Evolutionary conservation across 2,888 invertebrate genomes (phyloP).

Genomic region (Ditula angustiorana): DNA sequence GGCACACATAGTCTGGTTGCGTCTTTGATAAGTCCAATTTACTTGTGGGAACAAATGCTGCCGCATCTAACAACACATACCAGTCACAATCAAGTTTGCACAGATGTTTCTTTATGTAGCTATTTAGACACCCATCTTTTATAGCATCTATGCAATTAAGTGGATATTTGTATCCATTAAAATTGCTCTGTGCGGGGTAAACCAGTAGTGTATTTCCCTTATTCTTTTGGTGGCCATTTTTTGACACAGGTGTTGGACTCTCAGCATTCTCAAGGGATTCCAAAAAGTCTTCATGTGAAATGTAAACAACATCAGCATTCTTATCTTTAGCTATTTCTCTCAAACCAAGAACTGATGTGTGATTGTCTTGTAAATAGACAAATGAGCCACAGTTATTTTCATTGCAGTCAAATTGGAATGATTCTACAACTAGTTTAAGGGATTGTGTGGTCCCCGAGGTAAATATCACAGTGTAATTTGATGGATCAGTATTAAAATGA

Average conservation of each 20-base stretch:
- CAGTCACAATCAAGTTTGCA: constrained; percentile 81
- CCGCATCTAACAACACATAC: constrained; percentile 95
- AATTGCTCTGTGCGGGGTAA: constrained; percentile 97
- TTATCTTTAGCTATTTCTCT: constrained; percentile 89
- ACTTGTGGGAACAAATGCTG: constrained; percentile 92
- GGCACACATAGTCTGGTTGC: constrained; percentile 94
- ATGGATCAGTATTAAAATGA: constrained; percentile 92
- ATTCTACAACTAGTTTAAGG: constrained; percentile 93
- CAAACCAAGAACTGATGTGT: constrained; percentile 98
- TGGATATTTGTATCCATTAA: constrained; percentile 96
- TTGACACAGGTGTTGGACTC: constrained; percentile 1
- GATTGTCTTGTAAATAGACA: constrained; percentile 94
- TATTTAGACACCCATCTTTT: constrained; percentile 85
- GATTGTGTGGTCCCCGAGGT: constrained; percentile 97
- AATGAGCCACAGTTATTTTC: constrained; percentile 86
- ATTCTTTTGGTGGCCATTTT: constrained; percentile 53
- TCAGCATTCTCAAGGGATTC: constrained; percentile 55
- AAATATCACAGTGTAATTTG: constrained; percentile 95
- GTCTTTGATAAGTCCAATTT: constrained; percentile 89
- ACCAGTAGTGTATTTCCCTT: constrained; percentile 87
- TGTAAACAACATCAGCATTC: constrained; percentile 82
- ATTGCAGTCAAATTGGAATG: constrained; percentile 87
- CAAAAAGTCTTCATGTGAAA: constrained; percentile 86
- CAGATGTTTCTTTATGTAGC: constrained; percentile 64
- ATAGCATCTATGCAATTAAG: constrained; percentile 88